A percentile compares a stretch with the other conserved stretches of the same genome.
phyloP scores from a whole-genome alignment of 2,113 vertebrate species.

The Ellobius talpinus region DNA sequence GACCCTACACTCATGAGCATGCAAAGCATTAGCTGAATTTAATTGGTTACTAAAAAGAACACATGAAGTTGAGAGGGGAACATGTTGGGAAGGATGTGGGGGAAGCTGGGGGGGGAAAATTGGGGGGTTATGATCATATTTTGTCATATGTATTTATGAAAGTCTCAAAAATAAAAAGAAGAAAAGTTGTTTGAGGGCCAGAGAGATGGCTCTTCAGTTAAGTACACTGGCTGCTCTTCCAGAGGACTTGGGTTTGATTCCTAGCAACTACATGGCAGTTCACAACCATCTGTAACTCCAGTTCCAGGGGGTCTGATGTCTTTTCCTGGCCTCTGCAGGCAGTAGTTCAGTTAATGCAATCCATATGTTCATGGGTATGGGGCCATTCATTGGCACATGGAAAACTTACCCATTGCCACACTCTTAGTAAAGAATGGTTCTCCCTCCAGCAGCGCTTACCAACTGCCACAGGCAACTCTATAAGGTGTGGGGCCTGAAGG shows the following conservation, averaged over 20 bases:
- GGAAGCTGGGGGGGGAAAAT: neutral
- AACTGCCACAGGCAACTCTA: neutral
- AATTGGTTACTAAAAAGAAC: neutral
- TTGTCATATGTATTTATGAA: neutral
- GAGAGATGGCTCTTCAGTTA: neutral
- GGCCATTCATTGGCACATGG: neutral
- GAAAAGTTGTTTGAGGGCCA: neutral
- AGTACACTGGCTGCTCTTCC: neutral
- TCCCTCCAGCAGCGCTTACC: neutral
- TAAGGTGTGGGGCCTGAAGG: no score
- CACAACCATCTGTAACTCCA: no score
- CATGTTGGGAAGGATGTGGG: no score
- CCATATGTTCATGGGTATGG: neutral
- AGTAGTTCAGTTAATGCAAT: neutral
- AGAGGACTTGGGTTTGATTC: neutral
- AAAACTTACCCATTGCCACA: neutral
- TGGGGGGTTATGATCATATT: neutral
- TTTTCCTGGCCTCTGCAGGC: no score
- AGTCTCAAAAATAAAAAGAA: neutral
- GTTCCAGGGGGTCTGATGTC: no score
- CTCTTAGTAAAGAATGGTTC: neutral
- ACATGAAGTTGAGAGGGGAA: neutral
- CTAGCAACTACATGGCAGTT: neutral
- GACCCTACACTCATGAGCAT: neutral
- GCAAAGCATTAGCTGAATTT: neutral